phyloP scores from a whole-genome alignment of 2,888 invertebrate species.

The Clusia tigrina region DNA sequence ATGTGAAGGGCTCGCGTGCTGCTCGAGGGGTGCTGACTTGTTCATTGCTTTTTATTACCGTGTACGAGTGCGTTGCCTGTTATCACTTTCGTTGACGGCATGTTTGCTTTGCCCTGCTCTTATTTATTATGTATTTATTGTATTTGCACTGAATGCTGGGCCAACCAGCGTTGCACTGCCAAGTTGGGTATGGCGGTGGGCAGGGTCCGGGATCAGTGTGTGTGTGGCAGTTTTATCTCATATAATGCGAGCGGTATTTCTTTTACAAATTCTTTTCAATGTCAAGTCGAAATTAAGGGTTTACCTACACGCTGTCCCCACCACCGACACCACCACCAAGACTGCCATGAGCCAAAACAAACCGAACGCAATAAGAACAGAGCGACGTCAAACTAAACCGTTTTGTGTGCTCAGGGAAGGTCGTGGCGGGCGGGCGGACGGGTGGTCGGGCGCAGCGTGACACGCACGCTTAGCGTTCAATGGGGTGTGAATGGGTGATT shows the following conservation, averaged over 20 bases:
- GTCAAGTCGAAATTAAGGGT: slow-evolving; percentile 30
- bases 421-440: too few relatives aligned
- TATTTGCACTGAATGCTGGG: neutral
- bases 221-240: slow-evolving; percentile 10
- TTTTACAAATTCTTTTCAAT: slow-evolving; percentile 36
- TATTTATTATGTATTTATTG: slow-evolving; percentile 8
- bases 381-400: neutral
- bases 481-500: slow-evolving; percentile 20
- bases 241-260: slow-evolving; percentile 16
- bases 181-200: neutral
- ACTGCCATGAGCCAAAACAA: too few relatives aligned
- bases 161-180: neutral
- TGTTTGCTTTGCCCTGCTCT: neutral
- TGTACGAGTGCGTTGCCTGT: slow-evolving; percentile 14
- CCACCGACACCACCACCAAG: too few relatives aligned
- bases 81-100: slow-evolving; percentile 29
- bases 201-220: neutral
- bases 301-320: too few relatives aligned
- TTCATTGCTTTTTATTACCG: neutral
- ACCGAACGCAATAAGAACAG: too few relatives aligned
- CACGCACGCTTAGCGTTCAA: neutral
- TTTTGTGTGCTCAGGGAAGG: too few relatives aligned
- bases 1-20: too few relatives aligned
- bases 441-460: neutral
- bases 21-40: neutral